phyloP scores from a whole-genome alignment of 2,113 vertebrate species.

The Nanger granti region DNA sequence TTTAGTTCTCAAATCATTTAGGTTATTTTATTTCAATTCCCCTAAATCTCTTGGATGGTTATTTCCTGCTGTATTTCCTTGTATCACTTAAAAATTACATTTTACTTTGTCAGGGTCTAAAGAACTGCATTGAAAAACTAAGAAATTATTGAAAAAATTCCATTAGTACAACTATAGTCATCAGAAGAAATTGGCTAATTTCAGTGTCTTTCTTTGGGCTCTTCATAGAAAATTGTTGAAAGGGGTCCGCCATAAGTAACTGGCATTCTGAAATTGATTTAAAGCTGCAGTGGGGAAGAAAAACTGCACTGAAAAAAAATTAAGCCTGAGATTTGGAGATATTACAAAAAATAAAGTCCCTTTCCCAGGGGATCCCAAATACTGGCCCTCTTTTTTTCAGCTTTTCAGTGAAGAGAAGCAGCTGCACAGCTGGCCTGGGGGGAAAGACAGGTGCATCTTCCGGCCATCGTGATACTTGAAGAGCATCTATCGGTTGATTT shows the following conservation, averaged over 20 bases:
- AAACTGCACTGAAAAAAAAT: conserved; percentile 22
- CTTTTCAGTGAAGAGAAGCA: not conserved
- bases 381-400: not conserved
- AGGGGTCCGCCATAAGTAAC: conserved; percentile 25
- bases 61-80: conserved; percentile 56
- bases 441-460: not conserved
- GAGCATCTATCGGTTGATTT: not conserved
- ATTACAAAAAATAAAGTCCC: not conserved
- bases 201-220: conserved; percentile 52
- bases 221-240: conserved; percentile 59
- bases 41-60: conserved; percentile 48
- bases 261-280: conserved; percentile 58
- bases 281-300: conserved; percentile 25
- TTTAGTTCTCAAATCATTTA: conserved; percentile 51
- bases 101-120: conserved; percentile 43
- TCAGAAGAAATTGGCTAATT: conserved; percentile 69
- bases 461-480: not conserved
- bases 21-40: conserved; percentile 62
- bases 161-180: conserved; percentile 49
- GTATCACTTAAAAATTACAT: conserved; percentile 71
- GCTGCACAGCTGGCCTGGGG: not conserved
- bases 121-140: conserved; percentile 55
- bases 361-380: not conserved
- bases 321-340: conserved; percentile 39
- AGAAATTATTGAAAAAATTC: conserved; percentile 58